These are phyloP conservation scores for Bradypodion pumilum DNA, from an alignment of 2,797 vertebrate genomes.

Conservation along the genomic window DNA sequence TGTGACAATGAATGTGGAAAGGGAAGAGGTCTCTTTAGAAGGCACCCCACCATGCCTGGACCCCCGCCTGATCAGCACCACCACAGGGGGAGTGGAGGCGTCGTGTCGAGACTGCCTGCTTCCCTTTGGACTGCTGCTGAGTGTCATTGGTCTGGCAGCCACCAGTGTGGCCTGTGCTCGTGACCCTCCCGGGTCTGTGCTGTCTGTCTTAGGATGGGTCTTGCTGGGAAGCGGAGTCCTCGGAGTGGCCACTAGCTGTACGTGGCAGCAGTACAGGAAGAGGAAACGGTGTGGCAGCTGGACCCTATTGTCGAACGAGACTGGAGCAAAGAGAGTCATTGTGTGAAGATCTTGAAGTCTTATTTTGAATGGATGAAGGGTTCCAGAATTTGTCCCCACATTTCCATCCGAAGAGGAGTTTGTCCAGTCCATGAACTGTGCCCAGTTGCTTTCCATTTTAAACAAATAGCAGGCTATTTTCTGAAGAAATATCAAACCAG, in stretches of 20 bases:
- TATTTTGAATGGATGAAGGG: background rate
- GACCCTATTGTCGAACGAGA: conserved; percentile 33
- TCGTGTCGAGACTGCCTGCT: conserved; percentile 52
- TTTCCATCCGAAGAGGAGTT: background rate
- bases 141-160: conserved; percentile 40
- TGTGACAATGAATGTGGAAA: conserved; percentile 11
- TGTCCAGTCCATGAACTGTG: background rate
- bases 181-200: background rate
- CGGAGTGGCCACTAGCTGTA: conserved; percentile 13
- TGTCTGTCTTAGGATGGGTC: conserved; percentile 27
- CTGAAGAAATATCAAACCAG: no score
- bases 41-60: background rate
- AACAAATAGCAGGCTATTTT: background rate
- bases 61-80: conserved; percentile 44
- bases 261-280: conserved; percentile 25
- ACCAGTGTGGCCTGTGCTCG: conserved; percentile 18
- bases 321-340: conserved; percentile 9
- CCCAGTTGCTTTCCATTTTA: background rate
- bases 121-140: conserved; percentile 42
- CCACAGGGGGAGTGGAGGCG: conserved; percentile 47
- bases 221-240: conserved; percentile 27
- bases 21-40: conserved; percentile 25
- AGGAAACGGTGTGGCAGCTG: conserved; percentile 30
- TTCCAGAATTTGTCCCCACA: background rate
- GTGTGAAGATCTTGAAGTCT: background rate